A percentile compares a stretch with the other conserved stretches of the same genome.
phyloP scores from a whole-genome alignment of 2,797 vertebrate genomes.

The Dendrocincla tyrannina region DNA sequence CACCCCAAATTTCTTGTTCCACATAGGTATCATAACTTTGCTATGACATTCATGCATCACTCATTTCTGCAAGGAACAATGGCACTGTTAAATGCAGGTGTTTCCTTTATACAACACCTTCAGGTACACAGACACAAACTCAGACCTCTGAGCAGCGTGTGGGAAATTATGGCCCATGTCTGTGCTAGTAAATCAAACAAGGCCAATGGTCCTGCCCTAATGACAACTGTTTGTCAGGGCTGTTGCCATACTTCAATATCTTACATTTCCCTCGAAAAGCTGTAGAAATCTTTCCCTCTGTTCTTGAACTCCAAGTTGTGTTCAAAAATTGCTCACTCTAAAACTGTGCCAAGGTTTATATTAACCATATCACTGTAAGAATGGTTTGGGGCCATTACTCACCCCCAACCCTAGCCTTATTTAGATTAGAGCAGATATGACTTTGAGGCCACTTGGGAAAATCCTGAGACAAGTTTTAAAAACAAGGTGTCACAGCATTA shows the following conservation, averaged over 20 bases:
- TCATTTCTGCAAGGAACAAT: not conserved
- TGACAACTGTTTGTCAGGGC: not conserved
- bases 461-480: not conserved
- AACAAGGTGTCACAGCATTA: not conserved
- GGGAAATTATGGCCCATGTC: not conserved
- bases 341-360: not conserved
- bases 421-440: not conserved
- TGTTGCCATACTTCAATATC: not conserved
- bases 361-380: not conserved
- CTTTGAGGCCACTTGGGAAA: not conserved
- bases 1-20: not conserved
- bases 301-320: not conserved
- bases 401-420: not conserved
- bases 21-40: not conserved
- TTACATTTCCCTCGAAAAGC: not conserved
- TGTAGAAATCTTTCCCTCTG: not conserved
- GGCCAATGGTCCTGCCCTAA: not conserved
- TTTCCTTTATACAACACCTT: not conserved
- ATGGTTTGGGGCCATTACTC: not conserved
- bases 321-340: not conserved
- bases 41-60: not conserved
- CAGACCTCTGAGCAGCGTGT: not conserved
- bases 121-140: not conserved
- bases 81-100: not conserved
- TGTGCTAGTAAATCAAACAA: not conserved